Evolutionary conservation across 2,797 vertebrate genomes (phyloP).

Genomic region (Artibeus jamaicensis): DNA sequence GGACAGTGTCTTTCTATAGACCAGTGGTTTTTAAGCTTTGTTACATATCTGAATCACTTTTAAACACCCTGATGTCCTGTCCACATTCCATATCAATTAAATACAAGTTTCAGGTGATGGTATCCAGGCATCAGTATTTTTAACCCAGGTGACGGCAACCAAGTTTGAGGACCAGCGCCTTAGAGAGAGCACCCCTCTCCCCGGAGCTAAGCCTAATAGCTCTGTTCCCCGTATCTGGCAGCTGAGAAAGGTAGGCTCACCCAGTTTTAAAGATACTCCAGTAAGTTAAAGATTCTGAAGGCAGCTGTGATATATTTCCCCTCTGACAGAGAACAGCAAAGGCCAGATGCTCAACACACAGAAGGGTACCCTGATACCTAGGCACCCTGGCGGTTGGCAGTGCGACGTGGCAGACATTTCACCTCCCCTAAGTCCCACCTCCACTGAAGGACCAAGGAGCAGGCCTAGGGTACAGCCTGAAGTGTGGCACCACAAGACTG

Average conservation of each 20-base stretch:
- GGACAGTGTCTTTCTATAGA: background rate
- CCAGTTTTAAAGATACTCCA: background rate
- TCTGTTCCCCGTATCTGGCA: background rate
- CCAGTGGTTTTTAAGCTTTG: background rate
- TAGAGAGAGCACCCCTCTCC: background rate
- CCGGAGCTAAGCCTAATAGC: background rate
- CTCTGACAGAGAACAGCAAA: conserved; percentile 8
- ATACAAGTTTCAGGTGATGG: background rate
- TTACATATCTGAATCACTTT: background rate
- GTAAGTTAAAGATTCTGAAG: background rate
- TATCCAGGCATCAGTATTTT: background rate
- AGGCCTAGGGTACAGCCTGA: background rate
- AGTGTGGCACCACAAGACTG: background rate
- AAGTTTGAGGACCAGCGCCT: background rate
- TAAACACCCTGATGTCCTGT: background rate
- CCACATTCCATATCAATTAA: background rate
- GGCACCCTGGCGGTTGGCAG: background rate
- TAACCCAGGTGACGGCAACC: background rate
- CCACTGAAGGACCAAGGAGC: background rate
- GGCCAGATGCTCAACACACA: background rate
- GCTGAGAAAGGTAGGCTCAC: background rate
- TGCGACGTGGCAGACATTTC: background rate
- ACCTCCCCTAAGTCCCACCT: background rate
- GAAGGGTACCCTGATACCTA: background rate
- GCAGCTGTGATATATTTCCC: background rate